phyloP scores from a whole-genome alignment of 2,113 vertebrate genomes.

The Sander lucioperca region DNA sequence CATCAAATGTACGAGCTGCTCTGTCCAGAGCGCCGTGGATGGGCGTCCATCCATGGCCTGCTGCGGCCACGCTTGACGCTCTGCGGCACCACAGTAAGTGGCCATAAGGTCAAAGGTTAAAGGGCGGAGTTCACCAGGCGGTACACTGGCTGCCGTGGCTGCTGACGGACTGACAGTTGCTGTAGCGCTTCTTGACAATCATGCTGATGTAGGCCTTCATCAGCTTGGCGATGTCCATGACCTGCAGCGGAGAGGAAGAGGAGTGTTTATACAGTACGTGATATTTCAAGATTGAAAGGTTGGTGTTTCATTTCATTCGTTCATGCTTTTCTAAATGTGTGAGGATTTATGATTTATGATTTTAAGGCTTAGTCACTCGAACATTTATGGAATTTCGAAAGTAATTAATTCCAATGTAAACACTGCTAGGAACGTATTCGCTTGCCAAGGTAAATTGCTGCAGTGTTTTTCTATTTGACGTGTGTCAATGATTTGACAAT shows the following conservation, averaged over 20 bases:
- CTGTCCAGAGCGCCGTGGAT: neutral
- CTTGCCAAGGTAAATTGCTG: too few species aligned
- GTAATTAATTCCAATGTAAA: too few species aligned
- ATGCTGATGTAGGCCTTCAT: constrained; percentile 99
- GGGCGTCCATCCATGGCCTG: neutral
- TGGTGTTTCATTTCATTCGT: neutral
- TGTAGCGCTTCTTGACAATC: constrained; percentile 98
- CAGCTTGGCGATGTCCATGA: constrained; percentile 97
- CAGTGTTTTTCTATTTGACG: neutral
- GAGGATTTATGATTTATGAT: neutral
- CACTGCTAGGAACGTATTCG: neutral
- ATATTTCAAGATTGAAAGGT: neutral
- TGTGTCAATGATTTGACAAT: neutral
- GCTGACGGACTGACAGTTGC: constrained; percentile 92
- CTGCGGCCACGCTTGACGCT: neutral
- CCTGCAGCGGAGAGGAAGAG: constrained; percentile 79
- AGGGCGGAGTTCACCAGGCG: constrained; percentile 85
- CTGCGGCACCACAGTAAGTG: neutral
- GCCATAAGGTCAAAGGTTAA: neutral
- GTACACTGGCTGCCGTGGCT: constrained; percentile 91
- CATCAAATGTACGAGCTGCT: neutral
- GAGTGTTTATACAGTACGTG: neutral
- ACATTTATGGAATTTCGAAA: too few species aligned
- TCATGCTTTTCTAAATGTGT: neutral
- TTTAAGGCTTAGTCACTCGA: neutral